Conservation (phyloP, 2,797 vertebrate species). For the Epinephelus coioides region DNA sequence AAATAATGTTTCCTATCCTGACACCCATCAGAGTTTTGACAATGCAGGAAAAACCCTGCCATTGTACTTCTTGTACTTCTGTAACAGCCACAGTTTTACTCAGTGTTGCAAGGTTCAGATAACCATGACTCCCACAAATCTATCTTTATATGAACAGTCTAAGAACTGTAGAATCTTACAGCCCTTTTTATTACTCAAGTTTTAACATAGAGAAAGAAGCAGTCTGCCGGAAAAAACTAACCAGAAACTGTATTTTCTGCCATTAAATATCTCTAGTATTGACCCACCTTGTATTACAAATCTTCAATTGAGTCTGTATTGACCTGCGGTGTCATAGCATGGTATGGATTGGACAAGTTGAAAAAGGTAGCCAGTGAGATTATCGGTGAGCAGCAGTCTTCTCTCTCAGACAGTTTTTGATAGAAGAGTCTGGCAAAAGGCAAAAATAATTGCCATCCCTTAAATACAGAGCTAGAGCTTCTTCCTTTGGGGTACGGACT, state of each 20-base stretch:
- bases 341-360: neutral
- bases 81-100: no score
- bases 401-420: neutral
- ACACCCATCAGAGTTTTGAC: no score
- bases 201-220: neutral
- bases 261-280: neutral
- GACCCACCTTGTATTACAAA: neutral
- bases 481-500: neutral
- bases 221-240: neutral
- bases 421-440: neutral
- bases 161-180: neutral
- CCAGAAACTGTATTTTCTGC: no score
- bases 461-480: neutral
- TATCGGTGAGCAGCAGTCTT: neutral
- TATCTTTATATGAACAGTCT: no score
- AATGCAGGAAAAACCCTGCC: no score
- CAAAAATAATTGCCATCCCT: neutral
- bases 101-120: no score
- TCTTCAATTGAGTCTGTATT: neutral
- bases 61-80: no score
- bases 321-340: neutral
- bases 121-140: no score
- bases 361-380: neutral
- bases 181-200: neutral
- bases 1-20: no score